phyloP scores from a whole-genome alignment of 2,113 vertebrate species.

The Rattus rattus region DNA sequence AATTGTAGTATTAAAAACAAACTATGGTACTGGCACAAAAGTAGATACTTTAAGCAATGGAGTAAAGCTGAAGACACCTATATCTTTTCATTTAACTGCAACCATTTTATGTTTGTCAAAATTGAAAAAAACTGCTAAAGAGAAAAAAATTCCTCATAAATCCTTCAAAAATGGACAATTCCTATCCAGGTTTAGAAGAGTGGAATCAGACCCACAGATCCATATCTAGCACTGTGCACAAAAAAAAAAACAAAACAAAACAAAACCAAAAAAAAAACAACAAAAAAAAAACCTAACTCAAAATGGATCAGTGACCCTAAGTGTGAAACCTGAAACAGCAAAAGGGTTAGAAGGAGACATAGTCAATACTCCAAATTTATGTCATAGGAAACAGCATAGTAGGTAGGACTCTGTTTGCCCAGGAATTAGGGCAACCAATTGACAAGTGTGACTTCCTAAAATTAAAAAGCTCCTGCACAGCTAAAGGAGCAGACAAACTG shows the following conservation, averaged over 20 bases:
- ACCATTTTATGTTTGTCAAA: background rate
- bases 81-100: background rate
- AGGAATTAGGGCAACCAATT: background rate
- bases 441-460: background rate
- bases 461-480: background rate
- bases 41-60: background rate
- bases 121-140: background rate
- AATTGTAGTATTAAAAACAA: background rate
- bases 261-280: too few relatives aligned
- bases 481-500: background rate
- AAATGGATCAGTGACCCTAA: background rate
- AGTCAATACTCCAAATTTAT: background rate
- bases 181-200: background rate
- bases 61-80: background rate
- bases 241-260: background rate
- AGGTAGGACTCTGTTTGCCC: background rate
- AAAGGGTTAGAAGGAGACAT: background rate
- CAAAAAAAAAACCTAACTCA: background rate
- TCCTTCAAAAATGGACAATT: background rate
- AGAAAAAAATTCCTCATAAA: background rate
- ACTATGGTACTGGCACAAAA: background rate
- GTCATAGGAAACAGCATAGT: background rate
- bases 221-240: background rate
- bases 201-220: background rate
- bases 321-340: background rate